Percentiles rank a stretch among this genome's conserved stretches.
Evolutionary conservation across 2,797 vertebrate species (phyloP).

Genomic region (Oreochromis grahami): DNA sequence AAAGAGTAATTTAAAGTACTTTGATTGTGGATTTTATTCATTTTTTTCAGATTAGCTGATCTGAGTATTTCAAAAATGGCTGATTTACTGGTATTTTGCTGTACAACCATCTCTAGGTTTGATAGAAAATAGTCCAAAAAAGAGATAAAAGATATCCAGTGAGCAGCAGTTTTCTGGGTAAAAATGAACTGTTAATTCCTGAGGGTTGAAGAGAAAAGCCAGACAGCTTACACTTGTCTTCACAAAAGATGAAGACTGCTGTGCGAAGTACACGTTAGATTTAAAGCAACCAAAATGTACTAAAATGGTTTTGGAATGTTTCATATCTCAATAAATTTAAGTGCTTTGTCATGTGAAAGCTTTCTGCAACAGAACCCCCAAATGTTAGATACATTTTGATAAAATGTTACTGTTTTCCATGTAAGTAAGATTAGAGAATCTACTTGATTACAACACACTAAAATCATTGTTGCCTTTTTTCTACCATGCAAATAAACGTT

Average conservation of each 20-base stretch:
- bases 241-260: not conserved
- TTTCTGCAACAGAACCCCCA: not conserved
- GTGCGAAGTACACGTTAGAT: not conserved
- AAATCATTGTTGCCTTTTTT: not conserved
- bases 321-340: not conserved
- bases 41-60: not conserved
- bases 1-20: not conserved
- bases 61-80: not conserved
- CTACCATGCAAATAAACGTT: fast-evolving
- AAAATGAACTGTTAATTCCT: not conserved
- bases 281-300: not conserved
- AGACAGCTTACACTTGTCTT: not conserved
- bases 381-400: not conserved
- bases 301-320: not conserved
- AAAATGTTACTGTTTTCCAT: not conserved
- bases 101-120: too few species aligned
- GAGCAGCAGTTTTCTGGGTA: not conserved
- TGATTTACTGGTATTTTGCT: not conserved
- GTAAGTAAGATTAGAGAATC: not conserved
- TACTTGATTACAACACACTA: not conserved
- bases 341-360: not conserved
- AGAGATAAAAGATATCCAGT: not conserved
- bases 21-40: not conserved
- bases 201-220: not conserved
- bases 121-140: not conserved